Conservation (phyloP, 2,113 vertebrate genomes). For the Stigmatopora argus region DNA sequence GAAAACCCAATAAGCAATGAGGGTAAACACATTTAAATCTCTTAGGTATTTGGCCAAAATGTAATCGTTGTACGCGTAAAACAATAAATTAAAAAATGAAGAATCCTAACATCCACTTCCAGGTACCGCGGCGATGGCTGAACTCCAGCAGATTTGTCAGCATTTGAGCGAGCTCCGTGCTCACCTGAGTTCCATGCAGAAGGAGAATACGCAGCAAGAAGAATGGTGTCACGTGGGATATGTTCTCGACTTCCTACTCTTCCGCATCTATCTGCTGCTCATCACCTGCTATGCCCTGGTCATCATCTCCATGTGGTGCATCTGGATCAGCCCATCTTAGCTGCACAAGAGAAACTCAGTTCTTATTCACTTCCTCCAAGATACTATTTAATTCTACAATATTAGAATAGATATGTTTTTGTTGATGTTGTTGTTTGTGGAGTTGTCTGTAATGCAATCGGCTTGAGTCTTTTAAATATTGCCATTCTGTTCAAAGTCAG, state of each 20-base stretch:
- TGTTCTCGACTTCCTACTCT: constrained; percentile 75
- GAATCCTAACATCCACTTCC: neutral
- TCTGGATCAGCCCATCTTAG: constrained; percentile 65
- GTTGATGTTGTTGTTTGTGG: too few species aligned
- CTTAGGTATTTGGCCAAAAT: neutral
- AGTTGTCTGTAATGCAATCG: too few species aligned
- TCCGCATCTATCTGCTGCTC: constrained; percentile 73
- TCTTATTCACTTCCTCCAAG: neutral
- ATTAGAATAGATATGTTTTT: too few species aligned
- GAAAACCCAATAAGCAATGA: constrained; percentile 18
- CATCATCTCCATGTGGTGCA: constrained; percentile 77
- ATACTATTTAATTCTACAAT: too few species aligned
- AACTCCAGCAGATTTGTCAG: constrained; percentile 69
- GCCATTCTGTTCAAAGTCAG: too few species aligned
- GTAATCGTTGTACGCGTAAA: too few species aligned
- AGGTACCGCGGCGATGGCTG: constrained; percentile 25
- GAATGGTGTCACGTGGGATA: constrained; percentile 78
- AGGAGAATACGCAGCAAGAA: constrained; percentile 61
- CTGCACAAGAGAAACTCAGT: neutral
- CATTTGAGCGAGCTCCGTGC: constrained; percentile 62
- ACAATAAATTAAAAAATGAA: too few species aligned
- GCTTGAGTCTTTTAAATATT: too few species aligned
- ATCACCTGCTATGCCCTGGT: constrained; percentile 72
- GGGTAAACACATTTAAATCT: constrained; percentile 14
- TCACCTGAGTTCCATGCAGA: constrained; percentile 61